Evolutionary conservation across 2,113 vertebrate species (phyloP).

Genomic region (Oryctolagus cuniculus): DNA sequence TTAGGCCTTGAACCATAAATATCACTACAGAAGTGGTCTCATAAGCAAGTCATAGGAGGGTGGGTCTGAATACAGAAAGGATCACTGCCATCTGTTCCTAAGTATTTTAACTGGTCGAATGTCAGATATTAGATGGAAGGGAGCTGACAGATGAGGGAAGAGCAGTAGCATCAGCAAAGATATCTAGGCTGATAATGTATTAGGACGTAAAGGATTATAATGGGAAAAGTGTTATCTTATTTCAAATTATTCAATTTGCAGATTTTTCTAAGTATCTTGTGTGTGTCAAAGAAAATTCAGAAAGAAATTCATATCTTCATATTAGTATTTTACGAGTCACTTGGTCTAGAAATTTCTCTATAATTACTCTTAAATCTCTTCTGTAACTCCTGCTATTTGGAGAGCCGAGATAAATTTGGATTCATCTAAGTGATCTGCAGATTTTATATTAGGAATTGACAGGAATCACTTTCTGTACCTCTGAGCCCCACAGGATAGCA

Average conservation of each 20-base stretch:
- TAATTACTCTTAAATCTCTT: neutral
- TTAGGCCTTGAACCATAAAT: neutral
- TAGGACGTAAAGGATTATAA: neutral
- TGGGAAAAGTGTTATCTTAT: neutral
- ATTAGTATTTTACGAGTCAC: slow-evolving; percentile 46
- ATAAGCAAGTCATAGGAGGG: slow-evolving; percentile 5
- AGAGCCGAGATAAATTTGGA: slow-evolving; percentile 14
- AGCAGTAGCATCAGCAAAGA: neutral
- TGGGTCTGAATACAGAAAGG: slow-evolving; percentile 34
- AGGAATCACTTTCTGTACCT: slow-evolving; percentile 64
- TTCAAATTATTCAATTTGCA: neutral
- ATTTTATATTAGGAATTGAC: slow-evolving; percentile 56
- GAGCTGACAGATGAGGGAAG: neutral
- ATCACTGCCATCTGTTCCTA: slow-evolving; percentile 7
- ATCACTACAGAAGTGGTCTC: slow-evolving; percentile 14
- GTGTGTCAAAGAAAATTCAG: neutral
- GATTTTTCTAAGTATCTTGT: neutral
- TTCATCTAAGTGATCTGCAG: neutral
- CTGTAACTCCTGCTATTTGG: slow-evolving; percentile 44
- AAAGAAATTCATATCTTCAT: neutral
- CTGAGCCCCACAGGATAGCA: slow-evolving; percentile 55
- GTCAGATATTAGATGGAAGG: slow-evolving; percentile 57
- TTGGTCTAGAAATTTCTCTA: slow-evolving; percentile 60
- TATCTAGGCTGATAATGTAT: neutral
- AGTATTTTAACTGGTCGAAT: slow-evolving; percentile 54